Evolutionary conservation across 2,113 vertebrate genomes (phyloP), one percentile per base, ranked within the genome.

Genomic region (Triplophysa rosa): DNA sequence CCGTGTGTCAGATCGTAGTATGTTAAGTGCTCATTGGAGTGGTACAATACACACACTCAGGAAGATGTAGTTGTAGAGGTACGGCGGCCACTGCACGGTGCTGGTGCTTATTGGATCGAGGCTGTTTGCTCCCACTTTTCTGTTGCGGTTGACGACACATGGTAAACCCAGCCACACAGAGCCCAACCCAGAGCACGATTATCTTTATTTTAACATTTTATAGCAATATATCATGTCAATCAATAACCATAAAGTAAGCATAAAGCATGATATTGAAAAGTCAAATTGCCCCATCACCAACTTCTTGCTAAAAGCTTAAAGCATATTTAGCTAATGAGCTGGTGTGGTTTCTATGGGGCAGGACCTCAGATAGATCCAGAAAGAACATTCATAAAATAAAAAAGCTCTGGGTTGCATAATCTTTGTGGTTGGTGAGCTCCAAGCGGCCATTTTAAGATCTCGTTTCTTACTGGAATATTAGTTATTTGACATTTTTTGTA

Each of bases 111-210:
- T 94, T 99, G 97, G 95, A 98, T 97, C 96, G 97, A 89, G 95
- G 95, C 96, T 99, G 97, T 98, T 98, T 98, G 97, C 96, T 96
- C 96, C 98, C 98, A 99, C 98, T 99, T 99, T 99, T 99, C 98
- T 99, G 98, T 99, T 99, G 98, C 97, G 98, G 98, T 99, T 99
- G 98, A 99, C 98, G 97, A 98, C 98, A 99, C 97, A 99, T 99
- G 97, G 96, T 95, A 94, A 93, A 94, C 95, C 94, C 96, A 96
- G 97, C 95, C 93, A 94, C 95, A 95, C 90, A 94, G 95, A 95
- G 94, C 94, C 93, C 93, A 93, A 93, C 95, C 95, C 94, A 94
- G 93, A 92, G 62, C 26, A 21, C 23, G 52, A 10, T 29, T 19
- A 47, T 23, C 67, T 7, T 8, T 0, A 29, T 73, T 54, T 37